Conservation (phyloP, 2,797 vertebrate species). For the Pampus argenteus region DNA sequence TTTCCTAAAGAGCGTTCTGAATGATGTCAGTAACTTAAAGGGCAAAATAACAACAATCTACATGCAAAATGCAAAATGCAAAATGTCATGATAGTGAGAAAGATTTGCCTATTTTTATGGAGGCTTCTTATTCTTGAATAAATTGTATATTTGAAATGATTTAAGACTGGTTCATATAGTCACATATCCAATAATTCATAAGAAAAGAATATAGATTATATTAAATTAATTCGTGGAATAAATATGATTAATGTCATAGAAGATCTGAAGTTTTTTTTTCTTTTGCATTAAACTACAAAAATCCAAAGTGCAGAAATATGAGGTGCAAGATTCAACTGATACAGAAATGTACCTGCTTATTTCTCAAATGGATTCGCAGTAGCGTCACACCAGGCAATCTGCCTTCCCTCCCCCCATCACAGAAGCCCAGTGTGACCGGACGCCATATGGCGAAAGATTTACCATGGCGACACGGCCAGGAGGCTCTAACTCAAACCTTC, state of each 20-base stretch:
- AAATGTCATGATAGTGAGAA: conserved; percentile 45
- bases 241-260: background rate
- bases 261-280: background rate
- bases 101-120: conserved; percentile 43
- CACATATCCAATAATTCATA: background rate
- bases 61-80: conserved; percentile 32
- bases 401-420: conserved; percentile 49
- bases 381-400: conserved; percentile 50
- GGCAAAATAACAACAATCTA: conserved; percentile 52
- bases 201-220: background rate
- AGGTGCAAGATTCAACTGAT: background rate
- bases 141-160: conserved; percentile 39
- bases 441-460: conserved; percentile 74
- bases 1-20: conserved; percentile 47
- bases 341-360: conserved; percentile 45
- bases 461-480: conserved; percentile 65
- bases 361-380: conserved; percentile 55
- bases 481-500: conserved; percentile 70
- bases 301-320: background rate
- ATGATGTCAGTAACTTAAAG: conserved; percentile 47
- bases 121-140: conserved; percentile 56
- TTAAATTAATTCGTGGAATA: background rate
- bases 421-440: conserved; percentile 43
- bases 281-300: background rate
- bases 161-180: background rate